Base-by-base conservation (phyloP, 2,113 vertebrate genomes). In the Rhagologus leucostigma region DNA sequence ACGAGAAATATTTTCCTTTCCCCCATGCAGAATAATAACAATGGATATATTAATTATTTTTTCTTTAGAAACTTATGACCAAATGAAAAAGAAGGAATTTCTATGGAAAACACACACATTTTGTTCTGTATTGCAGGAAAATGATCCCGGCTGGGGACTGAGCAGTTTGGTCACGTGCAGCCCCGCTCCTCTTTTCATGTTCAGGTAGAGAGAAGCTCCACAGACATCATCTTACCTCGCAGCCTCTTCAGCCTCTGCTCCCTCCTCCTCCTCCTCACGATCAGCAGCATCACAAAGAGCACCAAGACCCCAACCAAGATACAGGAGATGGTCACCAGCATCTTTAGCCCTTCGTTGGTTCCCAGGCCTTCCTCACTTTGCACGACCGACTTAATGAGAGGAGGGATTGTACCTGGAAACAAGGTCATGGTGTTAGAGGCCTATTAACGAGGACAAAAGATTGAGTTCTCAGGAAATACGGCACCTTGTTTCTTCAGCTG, bases 311-410 rank as follows among this genome's bases (percentile, higher is more conserved):
- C 99, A 73, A 99, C 98, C 92, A 99, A 96, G 96, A 99, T 98
- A 57, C 99, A 99, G 91, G 99, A 99, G 96, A 99, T 98, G 95
- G 99, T 99, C 97, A 99, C 99, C 98, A 99, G 98, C 99, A 99
- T 99, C 98, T 99, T 99, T 67, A 99, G 98, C 30, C 99, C 99
- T 70, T 99, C 98, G 13, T 99, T 99, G 98, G 98, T 99, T 5
- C 98, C 98, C 98, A 99, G 98, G 92, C 99, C 99, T 94, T 99
- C 99, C 64, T 99, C 98, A 30, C 98, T 99, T 82, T 99, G 98
- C 84, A 99, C 99, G 60, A 99, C 99, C 12, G 98, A 99, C 85
- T 99, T 99, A 95, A 99, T 98, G 97, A 99, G 98, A 49, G 99
- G 99, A 75, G 99, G 99, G 95, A 99, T 99, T 70, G 99, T 99